Conservation (phyloP, 1,140 invertebrate genomes). For the Habropoda laboriosa region DNA sequence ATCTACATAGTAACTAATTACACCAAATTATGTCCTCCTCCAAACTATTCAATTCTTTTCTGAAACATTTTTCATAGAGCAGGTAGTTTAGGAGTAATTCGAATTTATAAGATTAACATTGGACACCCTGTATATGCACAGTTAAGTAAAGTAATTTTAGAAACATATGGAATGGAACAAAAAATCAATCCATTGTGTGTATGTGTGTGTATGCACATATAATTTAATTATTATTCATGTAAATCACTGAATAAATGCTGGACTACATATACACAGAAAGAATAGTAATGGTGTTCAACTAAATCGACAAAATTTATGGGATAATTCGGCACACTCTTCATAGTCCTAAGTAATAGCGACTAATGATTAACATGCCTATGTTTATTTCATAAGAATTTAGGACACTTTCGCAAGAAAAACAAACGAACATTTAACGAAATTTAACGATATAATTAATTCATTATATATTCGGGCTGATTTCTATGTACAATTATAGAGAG, state of each 20-base stretch:
- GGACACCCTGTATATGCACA: too few relatives aligned
- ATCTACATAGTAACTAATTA: too few relatives aligned
- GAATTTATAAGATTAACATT: too few relatives aligned
- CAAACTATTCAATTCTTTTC: too few relatives aligned
- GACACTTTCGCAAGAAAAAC: neutral
- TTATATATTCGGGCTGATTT: constrained; percentile 10
- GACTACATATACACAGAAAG: neutral
- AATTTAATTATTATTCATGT: too few relatives aligned
- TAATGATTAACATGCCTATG: neutral
- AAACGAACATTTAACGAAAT: neutral
- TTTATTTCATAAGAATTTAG: neutral
- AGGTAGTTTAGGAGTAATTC: too few relatives aligned
- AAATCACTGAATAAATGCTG: neutral
- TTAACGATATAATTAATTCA: constrained; percentile 30
- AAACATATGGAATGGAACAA: too few relatives aligned
- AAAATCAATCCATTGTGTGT: too few relatives aligned
- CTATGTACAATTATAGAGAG: constrained; percentile 76
- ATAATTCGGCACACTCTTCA: neutral
- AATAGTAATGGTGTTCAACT: neutral
- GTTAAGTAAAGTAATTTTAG: too few relatives aligned
- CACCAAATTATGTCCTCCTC: too few relatives aligned
- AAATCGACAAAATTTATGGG: constrained; percentile 16
- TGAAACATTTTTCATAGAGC: too few relatives aligned
- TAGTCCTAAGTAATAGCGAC: neutral
- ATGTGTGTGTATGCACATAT: too few relatives aligned